phyloP scores from a whole-genome alignment of 2,113 vertebrate genomes.

The Stictonetta naevosa region DNA sequence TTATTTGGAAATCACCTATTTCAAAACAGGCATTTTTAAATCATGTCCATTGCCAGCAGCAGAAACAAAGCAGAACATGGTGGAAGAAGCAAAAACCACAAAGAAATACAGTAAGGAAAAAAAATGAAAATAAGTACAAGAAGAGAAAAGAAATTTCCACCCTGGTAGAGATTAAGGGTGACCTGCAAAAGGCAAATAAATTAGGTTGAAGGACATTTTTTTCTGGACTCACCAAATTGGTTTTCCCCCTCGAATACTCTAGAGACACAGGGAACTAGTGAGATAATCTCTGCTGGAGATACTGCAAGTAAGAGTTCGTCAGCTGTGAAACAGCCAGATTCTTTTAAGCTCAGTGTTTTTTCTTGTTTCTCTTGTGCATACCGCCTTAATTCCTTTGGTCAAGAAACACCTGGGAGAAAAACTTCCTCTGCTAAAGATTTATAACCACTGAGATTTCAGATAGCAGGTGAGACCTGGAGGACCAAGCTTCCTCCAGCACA shows the following conservation, averaged over 20 bases:
- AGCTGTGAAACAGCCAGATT: background rate
- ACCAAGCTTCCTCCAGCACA: background rate
- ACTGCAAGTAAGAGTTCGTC: background rate
- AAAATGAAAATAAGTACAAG: background rate
- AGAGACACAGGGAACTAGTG: background rate
- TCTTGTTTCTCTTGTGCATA: background rate
- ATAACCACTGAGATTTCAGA: background rate
- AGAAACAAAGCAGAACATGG: background rate
- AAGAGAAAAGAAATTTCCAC: background rate
- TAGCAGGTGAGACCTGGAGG: background rate
- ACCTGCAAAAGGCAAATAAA: background rate
- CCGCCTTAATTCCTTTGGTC: background rate
- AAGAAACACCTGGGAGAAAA: background rate
- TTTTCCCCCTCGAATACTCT: background rate
- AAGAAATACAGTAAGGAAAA: background rate
- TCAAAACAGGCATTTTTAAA: conserved; percentile 31
- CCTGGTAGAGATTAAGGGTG: background rate
- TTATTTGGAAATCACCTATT: background rate
- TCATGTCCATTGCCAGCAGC: background rate
- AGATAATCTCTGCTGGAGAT: background rate
- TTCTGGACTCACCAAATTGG: background rate
- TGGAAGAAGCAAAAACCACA: background rate
- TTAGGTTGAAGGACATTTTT: background rate
- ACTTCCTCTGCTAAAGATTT: background rate
- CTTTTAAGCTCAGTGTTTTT: background rate